These are phyloP conservation scores for Petrocephalus microphthalmus DNA, from an alignment of 2,113 vertebrate species.

Conservation along the genomic window DNA sequence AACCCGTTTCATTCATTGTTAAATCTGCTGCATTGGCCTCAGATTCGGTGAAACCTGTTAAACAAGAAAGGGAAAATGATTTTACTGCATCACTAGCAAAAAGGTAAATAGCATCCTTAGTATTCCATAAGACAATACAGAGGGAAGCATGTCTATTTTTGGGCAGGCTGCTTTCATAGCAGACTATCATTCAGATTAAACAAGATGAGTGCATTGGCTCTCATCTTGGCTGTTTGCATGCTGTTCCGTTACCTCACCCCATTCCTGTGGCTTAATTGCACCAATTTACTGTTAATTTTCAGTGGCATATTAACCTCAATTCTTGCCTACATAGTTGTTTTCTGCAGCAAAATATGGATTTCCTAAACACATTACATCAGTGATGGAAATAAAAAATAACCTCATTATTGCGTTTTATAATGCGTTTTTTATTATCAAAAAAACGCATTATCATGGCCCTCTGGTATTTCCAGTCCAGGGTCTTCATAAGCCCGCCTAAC, in stretches of 20 bases:
- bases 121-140: background rate
- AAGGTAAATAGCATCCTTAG: background rate
- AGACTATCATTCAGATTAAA: background rate
- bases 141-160: background rate
- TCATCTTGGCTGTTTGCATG: background rate
- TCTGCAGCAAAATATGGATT: background rate
- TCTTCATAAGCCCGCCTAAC: background rate
- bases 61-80: slow-evolving; percentile 25
- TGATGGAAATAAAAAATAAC: background rate
- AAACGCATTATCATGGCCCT: background rate
- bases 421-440: too few relatives aligned
- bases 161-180: background rate
- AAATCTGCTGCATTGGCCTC: slow-evolving; percentile 79
- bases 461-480: background rate
- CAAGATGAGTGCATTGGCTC: background rate
- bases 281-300: background rate
- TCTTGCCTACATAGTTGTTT: too few relatives aligned
- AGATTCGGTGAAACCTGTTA: slow-evolving; percentile 80
- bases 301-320: background rate
- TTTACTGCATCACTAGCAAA: background rate
- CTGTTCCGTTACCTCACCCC: background rate
- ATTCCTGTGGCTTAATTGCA: slow-evolving; percentile 6
- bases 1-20: slow-evolving; percentile 9
- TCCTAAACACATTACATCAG: background rate
- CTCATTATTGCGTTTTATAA: too few relatives aligned